phyloP scores from a whole-genome alignment of 2,113 vertebrate genomes.

The Anoura caudifer region DNA sequence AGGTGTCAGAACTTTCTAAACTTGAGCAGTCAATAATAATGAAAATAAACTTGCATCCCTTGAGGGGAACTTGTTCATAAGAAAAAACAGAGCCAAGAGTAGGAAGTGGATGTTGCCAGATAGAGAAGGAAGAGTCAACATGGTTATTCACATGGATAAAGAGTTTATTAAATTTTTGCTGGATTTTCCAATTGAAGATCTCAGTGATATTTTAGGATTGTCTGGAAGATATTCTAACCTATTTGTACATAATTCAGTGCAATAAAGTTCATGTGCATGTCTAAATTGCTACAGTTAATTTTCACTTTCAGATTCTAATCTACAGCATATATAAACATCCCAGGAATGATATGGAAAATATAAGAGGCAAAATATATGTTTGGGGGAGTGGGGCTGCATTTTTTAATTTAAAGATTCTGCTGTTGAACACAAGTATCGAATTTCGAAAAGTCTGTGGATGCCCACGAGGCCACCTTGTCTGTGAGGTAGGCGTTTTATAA shows the following conservation, averaged over 20 bases:
- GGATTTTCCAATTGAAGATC: not conserved
- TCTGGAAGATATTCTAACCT: not conserved
- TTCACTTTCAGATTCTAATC: not conserved
- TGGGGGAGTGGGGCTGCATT: not conserved
- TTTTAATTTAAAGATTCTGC: not conserved
- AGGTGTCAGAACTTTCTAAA: constrained; percentile 31
- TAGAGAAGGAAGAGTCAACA: not conserved
- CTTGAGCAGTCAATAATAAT: constrained; percentile 1
- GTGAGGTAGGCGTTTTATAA: not conserved
- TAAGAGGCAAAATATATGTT: not conserved
- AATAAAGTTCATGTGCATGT: not conserved
- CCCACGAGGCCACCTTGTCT: not conserved
- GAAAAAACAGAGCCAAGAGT: not conserved
- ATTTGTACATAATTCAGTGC: not conserved
- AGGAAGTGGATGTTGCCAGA: not conserved
- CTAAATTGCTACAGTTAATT: not conserved
- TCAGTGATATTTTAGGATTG: not conserved
- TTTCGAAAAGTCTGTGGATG: not conserved
- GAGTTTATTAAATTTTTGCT: not conserved
- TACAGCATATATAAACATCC: not conserved
- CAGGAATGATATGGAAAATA: not conserved
- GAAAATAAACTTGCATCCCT: constrained; percentile 39
- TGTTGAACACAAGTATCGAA: not conserved
- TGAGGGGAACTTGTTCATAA: constrained; percentile 10
- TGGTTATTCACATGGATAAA: not conserved